phyloP scores from a whole-genome alignment of 30 jellyfish, hydroid and myxozoan species.

The Mastigias papua region DNA sequence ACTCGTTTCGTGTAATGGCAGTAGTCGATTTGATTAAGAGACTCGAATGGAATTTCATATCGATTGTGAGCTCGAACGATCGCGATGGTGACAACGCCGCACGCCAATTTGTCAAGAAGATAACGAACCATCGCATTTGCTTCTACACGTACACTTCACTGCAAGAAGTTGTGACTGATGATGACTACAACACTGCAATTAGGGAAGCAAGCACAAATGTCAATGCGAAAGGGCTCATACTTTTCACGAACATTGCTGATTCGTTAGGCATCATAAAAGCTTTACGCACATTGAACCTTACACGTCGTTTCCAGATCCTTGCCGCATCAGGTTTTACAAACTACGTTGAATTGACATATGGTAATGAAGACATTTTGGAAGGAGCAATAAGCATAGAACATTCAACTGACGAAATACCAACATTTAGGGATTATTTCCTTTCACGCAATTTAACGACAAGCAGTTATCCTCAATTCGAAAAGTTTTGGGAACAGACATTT shows the following conservation, averaged over 20 bases:
- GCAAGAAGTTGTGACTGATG: conserved; percentile 34
- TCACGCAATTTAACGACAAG: conserved; percentile 52
- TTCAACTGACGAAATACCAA: conserved; percentile 42
- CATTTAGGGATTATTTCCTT: conserved; percentile 68
- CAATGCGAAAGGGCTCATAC: conserved; percentile 41
- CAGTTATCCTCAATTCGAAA: conserved; percentile 3
- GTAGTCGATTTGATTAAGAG: conserved; percentile 61
- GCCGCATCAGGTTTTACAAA: conserved; percentile 84
- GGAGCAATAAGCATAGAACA: conserved; percentile 79
- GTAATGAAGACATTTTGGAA: conserved; percentile 65
- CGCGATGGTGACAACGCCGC: conserved; percentile 88
- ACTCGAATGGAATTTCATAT: conserved; percentile 84
- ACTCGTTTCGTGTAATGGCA: conserved; percentile 77
- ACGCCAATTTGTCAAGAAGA: conserved; percentile 53
- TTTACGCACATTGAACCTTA: conserved; percentile 20
- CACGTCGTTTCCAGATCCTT: conserved; percentile 56
- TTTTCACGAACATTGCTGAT: conserved; percentile 78
- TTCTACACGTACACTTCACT: conserved; percentile 21
- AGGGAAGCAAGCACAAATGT: conserved; percentile 21
- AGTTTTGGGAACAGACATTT: conserved; percentile 86
- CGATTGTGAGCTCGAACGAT: conserved; percentile 88
- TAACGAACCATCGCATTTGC: conserved; percentile 44
- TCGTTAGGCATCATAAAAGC: conserved; percentile 58
- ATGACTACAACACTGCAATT: conserved; percentile 36
- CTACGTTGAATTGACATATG: conserved; percentile 71